Evolutionary conservation across 2,888 invertebrate genomes (phyloP), one percentile per base, ranked within the genome.

Genomic region (Alsophila aescularia): DNA sequence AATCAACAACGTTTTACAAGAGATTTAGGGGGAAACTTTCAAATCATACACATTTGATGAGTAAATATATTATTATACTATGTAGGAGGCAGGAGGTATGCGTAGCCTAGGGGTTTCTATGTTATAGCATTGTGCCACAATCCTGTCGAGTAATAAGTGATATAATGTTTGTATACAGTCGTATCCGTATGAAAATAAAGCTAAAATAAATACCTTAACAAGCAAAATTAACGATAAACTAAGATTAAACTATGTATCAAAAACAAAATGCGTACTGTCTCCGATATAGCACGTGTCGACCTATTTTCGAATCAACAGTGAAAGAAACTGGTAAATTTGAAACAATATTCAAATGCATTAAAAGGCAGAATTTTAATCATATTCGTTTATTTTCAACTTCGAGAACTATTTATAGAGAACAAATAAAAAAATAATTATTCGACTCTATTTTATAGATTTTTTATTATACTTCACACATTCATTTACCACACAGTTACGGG

Each of bases 121-220:
- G 44, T 50, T 44, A 52, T 52, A 48, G 52, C 43, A 31, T 41
- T 12, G 15, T 34, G 40, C 50, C 41, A 50, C 41, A 10, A 24
- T 35, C 50, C 43, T 49, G 54, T 44, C 42, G 29, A 58, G 55
- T 47, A 59, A 54, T 37, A 51, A 48, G 36, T 53, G 49, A 45
- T 57, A 49, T 57, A 56, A 54, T 52, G 53, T 59, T 65, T 91
- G 90, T 90, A 91, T 91, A 91, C 90, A 85, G 83, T 76, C 83
- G 90, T 91, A 91, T 91, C 90, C 90, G 82, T 84, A 83, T 80
- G 79, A 84, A 81, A 83, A 80, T 89, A 87, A 75, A 86, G 85
- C 90, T 90, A 90, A 90, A 91, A 91, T 91, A 91, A 91, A 91
- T 91, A 91, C 83, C 90, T 91, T 90, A 90, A 75, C 73, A 82